Evolutionary conservation across 2,888 invertebrate genomes (phyloP).

Genomic region (Nephrocerus scutellatus): DNA sequence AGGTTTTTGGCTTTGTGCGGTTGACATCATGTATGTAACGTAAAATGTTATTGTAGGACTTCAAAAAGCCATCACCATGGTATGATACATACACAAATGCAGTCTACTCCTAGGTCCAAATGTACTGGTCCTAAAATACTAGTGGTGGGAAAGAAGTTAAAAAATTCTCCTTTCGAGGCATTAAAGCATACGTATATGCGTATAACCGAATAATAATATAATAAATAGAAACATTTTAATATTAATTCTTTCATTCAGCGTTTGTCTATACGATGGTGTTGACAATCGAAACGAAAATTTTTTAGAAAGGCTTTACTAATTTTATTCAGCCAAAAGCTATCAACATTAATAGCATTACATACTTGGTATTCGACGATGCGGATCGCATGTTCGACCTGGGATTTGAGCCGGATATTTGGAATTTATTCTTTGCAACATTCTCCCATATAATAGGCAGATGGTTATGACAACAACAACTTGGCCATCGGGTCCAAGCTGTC

Average conservation of each 20-base stretch:
- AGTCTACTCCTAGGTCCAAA: conserved; percentile 63
- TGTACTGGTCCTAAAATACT: conserved; percentile 79
- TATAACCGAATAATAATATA: too few species aligned
- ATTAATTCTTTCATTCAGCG: too few species aligned
- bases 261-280: conserved; percentile 91
- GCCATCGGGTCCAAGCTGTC: too few species aligned
- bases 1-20: background rate
- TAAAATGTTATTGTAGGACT: conserved; percentile 50
- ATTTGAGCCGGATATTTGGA: conserved; percentile 81
- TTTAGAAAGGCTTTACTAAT: conserved; percentile 75
- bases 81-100: conserved; percentile 85
- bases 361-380: conserved; percentile 87
- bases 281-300: conserved; percentile 76
- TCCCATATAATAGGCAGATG: too few species aligned
- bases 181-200: conserved; percentile 63
- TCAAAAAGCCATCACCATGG: conserved; percentile 79
- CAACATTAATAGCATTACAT: conserved; percentile 73
- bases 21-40: background rate
- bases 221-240: too few species aligned
- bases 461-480: too few species aligned
- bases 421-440: conserved; percentile 69
- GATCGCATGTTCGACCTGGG: conserved; percentile 85
- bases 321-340: conserved; percentile 66
- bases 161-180: conserved; percentile 82
- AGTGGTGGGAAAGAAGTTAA: conserved; percentile 78